phyloP scores from a whole-genome alignment of 2,797 vertebrate species.

The Coregonus ussuriensis region DNA sequence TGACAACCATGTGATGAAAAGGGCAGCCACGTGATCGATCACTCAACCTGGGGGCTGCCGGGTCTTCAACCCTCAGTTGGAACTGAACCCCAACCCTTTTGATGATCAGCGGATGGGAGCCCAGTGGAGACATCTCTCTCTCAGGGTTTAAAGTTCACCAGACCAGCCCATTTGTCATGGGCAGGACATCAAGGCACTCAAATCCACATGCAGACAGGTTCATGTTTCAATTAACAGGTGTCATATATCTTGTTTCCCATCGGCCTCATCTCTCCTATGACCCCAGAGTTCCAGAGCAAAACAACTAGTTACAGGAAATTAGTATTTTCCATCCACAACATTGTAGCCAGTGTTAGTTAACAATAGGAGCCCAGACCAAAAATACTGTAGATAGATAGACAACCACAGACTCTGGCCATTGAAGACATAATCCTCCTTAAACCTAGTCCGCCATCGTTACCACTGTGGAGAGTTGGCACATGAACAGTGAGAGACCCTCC shows the following conservation, averaged over 20 bases:
- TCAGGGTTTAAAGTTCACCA: slow-evolving; percentile 49
- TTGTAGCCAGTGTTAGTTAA: not conserved
- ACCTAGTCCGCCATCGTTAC: too few species aligned
- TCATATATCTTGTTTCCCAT: slow-evolving; percentile 54
- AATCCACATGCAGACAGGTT: slow-evolving; percentile 51
- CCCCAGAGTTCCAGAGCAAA: slow-evolving; percentile 31
- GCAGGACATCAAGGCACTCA: slow-evolving; percentile 43
- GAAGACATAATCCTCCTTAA: too few species aligned
- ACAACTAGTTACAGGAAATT: slow-evolving; percentile 24
- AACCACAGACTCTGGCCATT: too few species aligned
- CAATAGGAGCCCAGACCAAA: not conserved
- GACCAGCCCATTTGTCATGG: slow-evolving; percentile 55
- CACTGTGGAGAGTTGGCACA: slow-evolving; percentile 18
- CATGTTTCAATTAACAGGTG: slow-evolving; percentile 54
- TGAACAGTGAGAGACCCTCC: slow-evolving; percentile 34
- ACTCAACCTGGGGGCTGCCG: slow-evolving; percentile 56
- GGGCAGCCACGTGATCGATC: slow-evolving; percentile 52
- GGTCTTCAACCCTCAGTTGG: slow-evolving; percentile 58
- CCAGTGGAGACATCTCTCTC: slow-evolving; percentile 35
- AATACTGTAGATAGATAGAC: too few species aligned
- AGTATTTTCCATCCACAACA: not conserved
- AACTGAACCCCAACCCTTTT: slow-evolving; percentile 53
- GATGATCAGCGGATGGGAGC: not conserved
- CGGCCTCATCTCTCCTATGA: slow-evolving; percentile 43
- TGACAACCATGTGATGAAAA: slow-evolving; percentile 65